Conservation (phyloP, 2,113 vertebrate genomes). For the Desmodus rotundus region DNA sequence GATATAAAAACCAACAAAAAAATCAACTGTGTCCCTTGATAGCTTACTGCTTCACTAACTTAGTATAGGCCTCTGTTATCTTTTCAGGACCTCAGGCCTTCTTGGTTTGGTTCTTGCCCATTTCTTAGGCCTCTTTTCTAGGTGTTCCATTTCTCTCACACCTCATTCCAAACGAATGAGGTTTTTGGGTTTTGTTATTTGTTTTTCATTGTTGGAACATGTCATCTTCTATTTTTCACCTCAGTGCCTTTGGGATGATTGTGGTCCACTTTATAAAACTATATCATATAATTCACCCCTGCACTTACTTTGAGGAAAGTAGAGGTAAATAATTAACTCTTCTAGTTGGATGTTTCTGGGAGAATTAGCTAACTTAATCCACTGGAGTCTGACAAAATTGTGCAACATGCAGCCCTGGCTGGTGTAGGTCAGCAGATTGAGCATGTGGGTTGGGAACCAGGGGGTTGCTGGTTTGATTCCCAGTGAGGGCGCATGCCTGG, state of each 20-base stretch:
- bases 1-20: neutral
- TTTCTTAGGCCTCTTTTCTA: neutral
- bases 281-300: neutral
- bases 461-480: too few relatives aligned
- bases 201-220: neutral
- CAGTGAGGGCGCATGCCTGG: too few relatives aligned
- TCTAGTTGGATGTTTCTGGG: neutral
- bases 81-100: neutral
- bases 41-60: neutral
- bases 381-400: neutral
- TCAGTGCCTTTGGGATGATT: neutral
- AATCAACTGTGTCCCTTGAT: neutral
- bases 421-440: too few relatives aligned
- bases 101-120: neutral
- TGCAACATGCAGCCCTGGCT: neutral
- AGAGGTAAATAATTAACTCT: neutral
- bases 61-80: neutral
- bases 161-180: neutral
- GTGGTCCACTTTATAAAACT: neutral
- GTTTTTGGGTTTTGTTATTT: neutral
- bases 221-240: neutral
- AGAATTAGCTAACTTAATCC: neutral
- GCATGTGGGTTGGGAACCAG: too few relatives aligned
- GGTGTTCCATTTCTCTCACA: neutral
- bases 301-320: neutral